Evolutionary conservation across 2,888 invertebrate species (phyloP).

Genomic region (Tetramorium bicarinatum): DNA sequence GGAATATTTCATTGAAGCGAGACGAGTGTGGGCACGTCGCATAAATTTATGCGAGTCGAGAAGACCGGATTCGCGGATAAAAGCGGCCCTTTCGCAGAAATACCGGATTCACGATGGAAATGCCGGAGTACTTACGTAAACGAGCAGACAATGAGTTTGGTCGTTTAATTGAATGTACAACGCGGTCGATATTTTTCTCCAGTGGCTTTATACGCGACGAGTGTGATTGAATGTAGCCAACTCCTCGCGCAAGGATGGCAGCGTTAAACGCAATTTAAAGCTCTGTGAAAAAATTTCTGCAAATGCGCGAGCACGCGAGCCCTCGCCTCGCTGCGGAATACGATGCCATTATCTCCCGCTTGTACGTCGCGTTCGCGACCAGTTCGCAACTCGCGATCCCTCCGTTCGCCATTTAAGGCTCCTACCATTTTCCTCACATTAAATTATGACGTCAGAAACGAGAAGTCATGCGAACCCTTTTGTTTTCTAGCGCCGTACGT

Average conservation of each 20-base stretch:
- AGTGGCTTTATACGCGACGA: background rate
- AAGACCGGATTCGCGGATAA: background rate
- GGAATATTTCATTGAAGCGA: background rate
- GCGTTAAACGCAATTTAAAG: background rate
- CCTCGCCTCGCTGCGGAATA: background rate
- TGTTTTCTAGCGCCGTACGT: background rate
- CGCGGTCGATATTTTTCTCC: background rate
- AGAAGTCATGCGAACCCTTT: background rate
- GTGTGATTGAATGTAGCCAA: background rate
- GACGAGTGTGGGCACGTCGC: background rate
- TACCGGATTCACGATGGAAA: background rate
- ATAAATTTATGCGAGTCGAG: slow-evolving; percentile 1
- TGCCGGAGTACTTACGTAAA: background rate
- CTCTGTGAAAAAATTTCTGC: background rate
- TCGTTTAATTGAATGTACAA: background rate
- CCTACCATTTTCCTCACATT: slow-evolving; percentile 7
- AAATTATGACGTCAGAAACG: slow-evolving; percentile 1
- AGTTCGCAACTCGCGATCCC: background rate
- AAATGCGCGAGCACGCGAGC: background rate
- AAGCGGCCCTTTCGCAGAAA: background rate
- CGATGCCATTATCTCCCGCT: background rate
- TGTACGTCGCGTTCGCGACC: background rate
- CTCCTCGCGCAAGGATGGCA: background rate
- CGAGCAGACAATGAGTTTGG: background rate
- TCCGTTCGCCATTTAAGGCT: slow-evolving; percentile 6